Evolutionary conservation across 2,888 invertebrate species (phyloP).

Genomic region (Meghimatium bilineatum): DNA sequence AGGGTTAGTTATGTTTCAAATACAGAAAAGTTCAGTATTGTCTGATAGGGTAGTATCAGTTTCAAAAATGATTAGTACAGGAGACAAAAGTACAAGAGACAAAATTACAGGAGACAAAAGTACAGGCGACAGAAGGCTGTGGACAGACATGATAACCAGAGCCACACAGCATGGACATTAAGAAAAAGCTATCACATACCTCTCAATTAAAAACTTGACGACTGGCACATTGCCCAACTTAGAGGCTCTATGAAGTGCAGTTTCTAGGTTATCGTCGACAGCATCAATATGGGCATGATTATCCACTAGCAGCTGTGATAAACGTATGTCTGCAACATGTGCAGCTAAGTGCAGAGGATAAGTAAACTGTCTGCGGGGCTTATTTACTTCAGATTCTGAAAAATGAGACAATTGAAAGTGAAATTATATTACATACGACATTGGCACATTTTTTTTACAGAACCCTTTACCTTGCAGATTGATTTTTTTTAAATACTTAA

Average conservation of each 20-base stretch:
- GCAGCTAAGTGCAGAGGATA: conserved; percentile 89
- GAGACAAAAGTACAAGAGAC: too few species aligned
- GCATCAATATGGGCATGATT: conserved; percentile 77
- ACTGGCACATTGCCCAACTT: conserved; percentile 75
- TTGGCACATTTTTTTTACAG: too few species aligned
- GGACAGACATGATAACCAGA: too few species aligned
- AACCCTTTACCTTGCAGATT: too few species aligned
- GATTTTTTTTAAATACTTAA: too few species aligned
- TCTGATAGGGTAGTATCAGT: too few species aligned
- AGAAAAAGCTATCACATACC: conserved; percentile 53
- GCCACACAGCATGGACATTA: not conserved
- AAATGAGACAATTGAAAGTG: not conserved
- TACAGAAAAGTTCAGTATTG: too few species aligned
- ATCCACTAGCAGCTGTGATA: conserved; percentile 72
- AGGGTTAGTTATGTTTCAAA: too few species aligned
- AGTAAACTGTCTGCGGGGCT: conserved; percentile 85
- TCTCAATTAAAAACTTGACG: conserved; percentile 75
- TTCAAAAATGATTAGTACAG: too few species aligned
- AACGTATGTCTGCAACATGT: conserved; percentile 72
- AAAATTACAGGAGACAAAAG: too few species aligned
- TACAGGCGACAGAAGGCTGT: too few species aligned
- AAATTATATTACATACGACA: too few species aligned
- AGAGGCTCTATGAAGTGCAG: conserved; percentile 78
- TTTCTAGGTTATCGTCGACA: conserved; percentile 76
- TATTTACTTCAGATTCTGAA: conserved; percentile 84